Evolutionary conservation across 2,113 vertebrate species (phyloP), one percentile per base, ranked within the genome.

Genomic region (Cebus imitator): DNA sequence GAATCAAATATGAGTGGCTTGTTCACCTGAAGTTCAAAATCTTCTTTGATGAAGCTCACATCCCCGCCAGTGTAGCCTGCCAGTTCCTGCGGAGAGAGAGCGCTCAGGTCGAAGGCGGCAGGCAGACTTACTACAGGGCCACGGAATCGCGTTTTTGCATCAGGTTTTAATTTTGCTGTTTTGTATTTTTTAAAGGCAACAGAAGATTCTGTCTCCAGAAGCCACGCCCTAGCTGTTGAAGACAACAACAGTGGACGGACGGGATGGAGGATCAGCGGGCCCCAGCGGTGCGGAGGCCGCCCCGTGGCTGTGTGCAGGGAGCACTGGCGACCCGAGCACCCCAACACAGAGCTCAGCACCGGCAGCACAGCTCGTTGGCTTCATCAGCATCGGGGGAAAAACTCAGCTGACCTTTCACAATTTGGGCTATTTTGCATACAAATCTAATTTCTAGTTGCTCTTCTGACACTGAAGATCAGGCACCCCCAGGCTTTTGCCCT

Each of bases 31-130:
- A 99, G 98, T 97, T 99, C 99, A 94, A 99, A 99, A 30, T 99
- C 99, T 90, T 99, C 99, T 43, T 99, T 99, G 3, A 99, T 93
- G 98, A 99, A 99, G 96, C 98, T 99, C 98, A 99, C 99, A 0
- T 99, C 99, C 76, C 99, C 99, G 4, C 99, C 99, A 0, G 99
- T 99, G 98, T 99, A 99, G 58, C 99, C 99, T 0, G 99, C 99
- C 97, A 99, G 82, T 73, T 99, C 99, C 99, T 99, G 98, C 8
- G 52, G 72, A 94, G 87, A 94, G 2, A 94, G 3, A 48, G 45
- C 40, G 17, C 84, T 0, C 40, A 13, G 72, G 61, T 80, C 8
- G 32, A 5, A 13, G 0, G 23, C 25, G 12, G 57, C 23, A 35
- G 0, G 40, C 3, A 3, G 40, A 5, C 58, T 2, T 0, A 1